Evolutionary conservation across 2,113 vertebrate genomes (phyloP), one percentile per base, ranked within the genome.

Genomic region (Podilymbus podiceps): DNA sequence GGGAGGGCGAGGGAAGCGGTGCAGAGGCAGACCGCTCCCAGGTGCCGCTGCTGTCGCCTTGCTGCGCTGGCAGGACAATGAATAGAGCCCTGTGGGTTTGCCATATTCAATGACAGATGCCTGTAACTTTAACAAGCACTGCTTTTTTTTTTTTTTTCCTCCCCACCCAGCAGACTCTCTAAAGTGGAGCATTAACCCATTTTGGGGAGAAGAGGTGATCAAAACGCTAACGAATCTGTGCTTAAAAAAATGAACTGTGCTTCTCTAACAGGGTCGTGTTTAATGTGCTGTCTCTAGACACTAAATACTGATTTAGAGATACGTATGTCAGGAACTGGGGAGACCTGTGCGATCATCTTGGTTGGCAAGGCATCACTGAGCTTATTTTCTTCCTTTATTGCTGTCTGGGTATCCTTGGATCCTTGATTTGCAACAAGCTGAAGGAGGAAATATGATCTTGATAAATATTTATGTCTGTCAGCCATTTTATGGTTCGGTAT

Each of bases 391-490:
- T 46, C 49, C 40, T 79, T 81, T 78, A 46, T 60, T 68, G 33
- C 72, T 58, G 1, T 18, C 49, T 78, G 56, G 19, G 44, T 84
- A n/a, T 80, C 58, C 14, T 35, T 9, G 47, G 20, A 56, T 31
- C 79, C 74, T 84, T 64, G 47, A 68, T 81, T 84, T 94, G 35
- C 49, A 40, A 28, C 33, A 47, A 89, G 69, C 84, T 2, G 6
- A 68, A 58, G 84, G 73, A 87, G 69, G 80, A 95, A 91, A 79
- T 64, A 60, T 2, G 63, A 72, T 90, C 69, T 85, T 60, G 73
- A 78, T 90, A 89, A 94, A 89, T 95, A 87, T 95, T 96, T 79
- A 84, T 95, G 73, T 47, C 79, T 53, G 83, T 72, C 92, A 94
- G 94, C 95, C 95, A 92, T 96, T 90, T 95, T 93, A 68, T 49